A percentile compares a stretch with the other conserved stretches of the same genome.
These are phyloP conservation scores for Myopa tessellatipennis DNA, from an alignment of 2,888 invertebrate genomes.

Conservation along the genomic window DNA sequence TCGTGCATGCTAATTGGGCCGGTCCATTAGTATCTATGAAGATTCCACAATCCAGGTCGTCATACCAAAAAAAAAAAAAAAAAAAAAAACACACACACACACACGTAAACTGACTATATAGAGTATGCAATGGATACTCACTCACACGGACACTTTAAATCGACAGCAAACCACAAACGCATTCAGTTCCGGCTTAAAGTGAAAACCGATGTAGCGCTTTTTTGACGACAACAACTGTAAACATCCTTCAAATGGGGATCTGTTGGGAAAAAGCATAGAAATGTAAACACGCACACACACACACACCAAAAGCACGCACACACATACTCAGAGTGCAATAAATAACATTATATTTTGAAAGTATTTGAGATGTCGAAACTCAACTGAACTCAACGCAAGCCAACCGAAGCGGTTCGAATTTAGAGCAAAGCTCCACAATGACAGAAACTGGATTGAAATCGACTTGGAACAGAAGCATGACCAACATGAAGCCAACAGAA, in stretches of 20 bases:
- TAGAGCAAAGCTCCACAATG: background rate
- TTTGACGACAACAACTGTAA: background rate
- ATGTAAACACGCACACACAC: background rate
- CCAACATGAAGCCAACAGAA: background rate
- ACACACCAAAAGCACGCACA: background rate
- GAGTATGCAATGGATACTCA: background rate
- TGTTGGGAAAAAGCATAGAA: background rate
- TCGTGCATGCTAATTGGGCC: too few species aligned
- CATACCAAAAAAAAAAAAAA: too few species aligned
- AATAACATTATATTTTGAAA: conserved; percentile 16
- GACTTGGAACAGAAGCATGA: background rate
- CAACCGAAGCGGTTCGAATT: background rate
- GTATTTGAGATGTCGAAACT: conserved; percentile 22
- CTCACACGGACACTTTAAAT: background rate
- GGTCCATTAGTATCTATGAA: too few species aligned
- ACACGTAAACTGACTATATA: background rate
- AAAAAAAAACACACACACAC: background rate
- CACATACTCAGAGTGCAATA: background rate
- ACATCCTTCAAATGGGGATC: background rate
- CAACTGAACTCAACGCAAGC: conserved; percentile 1
- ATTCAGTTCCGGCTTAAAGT: conserved; percentile 18
- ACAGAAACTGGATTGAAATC: conserved; percentile 1
- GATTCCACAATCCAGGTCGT: too few species aligned
- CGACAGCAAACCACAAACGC: background rate
- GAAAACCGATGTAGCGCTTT: conserved; percentile 21